Evolutionary conservation across 2,113 vertebrate species (phyloP).

Genomic region (Colistium nudipinnis): DNA sequence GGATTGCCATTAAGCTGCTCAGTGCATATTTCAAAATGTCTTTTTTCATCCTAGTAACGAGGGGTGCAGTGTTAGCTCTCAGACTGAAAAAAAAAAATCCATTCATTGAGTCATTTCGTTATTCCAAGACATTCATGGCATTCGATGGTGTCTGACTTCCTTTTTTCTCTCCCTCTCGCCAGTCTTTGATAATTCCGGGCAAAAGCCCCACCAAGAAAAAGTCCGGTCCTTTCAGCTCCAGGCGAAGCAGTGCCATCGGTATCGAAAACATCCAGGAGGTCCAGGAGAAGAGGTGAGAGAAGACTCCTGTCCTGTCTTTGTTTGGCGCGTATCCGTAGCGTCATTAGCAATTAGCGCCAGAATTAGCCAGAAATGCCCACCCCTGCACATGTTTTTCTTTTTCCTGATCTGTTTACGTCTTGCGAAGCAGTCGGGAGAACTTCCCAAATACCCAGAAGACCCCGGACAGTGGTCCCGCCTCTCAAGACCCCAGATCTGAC

Average conservation of each 20-base stretch:
- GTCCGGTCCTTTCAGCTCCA: slow-evolving; percentile 91
- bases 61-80: slow-evolving; percentile 20
- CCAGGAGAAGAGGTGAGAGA: slow-evolving; percentile 88
- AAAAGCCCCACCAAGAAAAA: slow-evolving; percentile 96
- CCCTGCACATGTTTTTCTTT: not conserved
- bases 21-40: slow-evolving; percentile 56
- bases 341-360: too few relatives aligned
- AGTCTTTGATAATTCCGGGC: slow-evolving; percentile 95
- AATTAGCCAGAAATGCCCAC: too few relatives aligned
- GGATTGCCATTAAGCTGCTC: slow-evolving; percentile 57
- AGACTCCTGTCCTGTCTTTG: too few relatives aligned
- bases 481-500: slow-evolving; percentile 91
- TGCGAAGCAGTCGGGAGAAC: slow-evolving; percentile 80
- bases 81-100: not conserved
- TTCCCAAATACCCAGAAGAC: slow-evolving; percentile 87
- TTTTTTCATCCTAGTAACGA: slow-evolving; percentile 30
- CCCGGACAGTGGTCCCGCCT: slow-evolving; percentile 86
- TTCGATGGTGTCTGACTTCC: not conserved
- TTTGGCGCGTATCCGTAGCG: too few relatives aligned
- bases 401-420: not conserved
- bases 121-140: not conserved
- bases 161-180: slow-evolving; percentile 57
- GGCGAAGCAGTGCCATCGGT: slow-evolving; percentile 94
- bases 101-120: too few relatives aligned
- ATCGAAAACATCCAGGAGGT: slow-evolving; percentile 98